These are phyloP conservation scores for Scaptomyza parva DNA, from an alignment of 2,888 invertebrate genomes.

Conservation along the genomic window DNA sequence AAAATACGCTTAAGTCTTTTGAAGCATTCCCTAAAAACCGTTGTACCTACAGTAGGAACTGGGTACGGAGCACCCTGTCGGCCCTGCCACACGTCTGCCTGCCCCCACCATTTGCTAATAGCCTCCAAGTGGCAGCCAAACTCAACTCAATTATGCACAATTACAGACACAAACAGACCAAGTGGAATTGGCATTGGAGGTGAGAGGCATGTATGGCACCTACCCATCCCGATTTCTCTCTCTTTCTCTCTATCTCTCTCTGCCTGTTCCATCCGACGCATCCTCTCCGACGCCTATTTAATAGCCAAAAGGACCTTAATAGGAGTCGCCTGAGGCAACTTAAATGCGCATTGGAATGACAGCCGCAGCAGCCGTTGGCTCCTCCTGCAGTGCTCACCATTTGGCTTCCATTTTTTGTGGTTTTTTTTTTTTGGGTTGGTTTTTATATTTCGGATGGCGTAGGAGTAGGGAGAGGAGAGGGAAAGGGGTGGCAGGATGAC, in stretches of 20 bases:
- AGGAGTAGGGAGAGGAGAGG: not conserved
- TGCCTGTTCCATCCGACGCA: not conserved
- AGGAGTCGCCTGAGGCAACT: conserved; percentile 52
- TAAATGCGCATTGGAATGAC: conserved; percentile 45
- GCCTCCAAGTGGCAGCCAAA: conserved; percentile 48
- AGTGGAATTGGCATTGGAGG: conserved; percentile 43
- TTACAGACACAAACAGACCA: conserved; percentile 72
- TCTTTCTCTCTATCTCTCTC: not conserved
- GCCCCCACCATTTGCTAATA: not conserved
- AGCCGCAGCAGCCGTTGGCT: conserved; percentile 27
- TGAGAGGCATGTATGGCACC: conserved; percentile 34
- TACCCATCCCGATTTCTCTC: not conserved
- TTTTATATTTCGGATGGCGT: conserved; percentile 16
- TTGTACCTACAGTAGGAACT: not conserved
- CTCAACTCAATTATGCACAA: conserved; percentile 77
- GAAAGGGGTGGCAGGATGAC: conserved; percentile 17
- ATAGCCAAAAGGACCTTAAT: conserved; percentile 61
- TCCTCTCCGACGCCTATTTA: conserved; percentile 53
- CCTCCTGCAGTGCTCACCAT: conserved; percentile 25
- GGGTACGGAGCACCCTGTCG: not conserved
- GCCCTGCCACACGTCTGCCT: not conserved
- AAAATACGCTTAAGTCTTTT: not conserved
- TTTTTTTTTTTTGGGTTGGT: conserved; percentile 21
- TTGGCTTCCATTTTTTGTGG: conserved; percentile 25
- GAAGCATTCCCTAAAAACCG: not conserved